Percentiles rank a stretch among this genome's conserved stretches.
Evolutionary conservation across 2,888 invertebrate genomes (phyloP).

Genomic region (Drosophila ezoana): DNA sequence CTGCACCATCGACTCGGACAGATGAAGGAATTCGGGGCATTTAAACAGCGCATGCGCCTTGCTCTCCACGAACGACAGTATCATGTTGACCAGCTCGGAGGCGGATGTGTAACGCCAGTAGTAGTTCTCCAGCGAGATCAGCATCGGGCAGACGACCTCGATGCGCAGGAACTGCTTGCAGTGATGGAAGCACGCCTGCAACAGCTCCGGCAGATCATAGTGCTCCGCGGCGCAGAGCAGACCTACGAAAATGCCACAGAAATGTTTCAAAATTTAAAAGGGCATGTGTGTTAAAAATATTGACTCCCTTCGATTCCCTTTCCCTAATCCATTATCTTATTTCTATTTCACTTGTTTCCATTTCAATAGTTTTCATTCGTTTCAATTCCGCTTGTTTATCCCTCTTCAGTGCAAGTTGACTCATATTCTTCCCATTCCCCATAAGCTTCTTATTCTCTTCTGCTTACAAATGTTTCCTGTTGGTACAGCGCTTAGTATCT

Average conservation of each 20-base stretch:
- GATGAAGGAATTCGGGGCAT: constrained; percentile 92
- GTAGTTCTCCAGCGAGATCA: constrained; percentile 96
- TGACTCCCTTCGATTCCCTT: no score
- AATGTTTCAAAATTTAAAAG: background rate
- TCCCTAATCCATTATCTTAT: no score
- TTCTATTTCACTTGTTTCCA: no score
- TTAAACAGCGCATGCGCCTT: constrained; percentile 94
- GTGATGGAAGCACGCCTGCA: constrained; percentile 97
- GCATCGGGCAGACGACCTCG: constrained; percentile 96
- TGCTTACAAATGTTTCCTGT: no score
- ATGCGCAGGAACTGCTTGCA: constrained; percentile 96
- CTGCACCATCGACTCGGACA: constrained; percentile 97
- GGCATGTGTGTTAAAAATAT: no score
- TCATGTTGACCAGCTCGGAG: constrained; percentile 97
- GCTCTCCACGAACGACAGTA: constrained; percentile 94
- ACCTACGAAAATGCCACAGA: constrained; percentile 62
- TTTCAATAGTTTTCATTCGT: no score
- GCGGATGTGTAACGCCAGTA: constrained; percentile 98
- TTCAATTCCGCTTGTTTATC: no score
- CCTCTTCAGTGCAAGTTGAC: no score
- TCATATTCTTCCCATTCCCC: no score
- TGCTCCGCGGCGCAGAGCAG: constrained; percentile 97
- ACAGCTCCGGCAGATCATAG: constrained; percentile 95
- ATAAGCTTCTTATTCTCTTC: no score
- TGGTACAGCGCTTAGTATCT: no score